Evolutionary conservation across 1,140 invertebrate species (phyloP), one percentile per base, ranked within the genome.

Genomic region (Triops cancriformis): DNA sequence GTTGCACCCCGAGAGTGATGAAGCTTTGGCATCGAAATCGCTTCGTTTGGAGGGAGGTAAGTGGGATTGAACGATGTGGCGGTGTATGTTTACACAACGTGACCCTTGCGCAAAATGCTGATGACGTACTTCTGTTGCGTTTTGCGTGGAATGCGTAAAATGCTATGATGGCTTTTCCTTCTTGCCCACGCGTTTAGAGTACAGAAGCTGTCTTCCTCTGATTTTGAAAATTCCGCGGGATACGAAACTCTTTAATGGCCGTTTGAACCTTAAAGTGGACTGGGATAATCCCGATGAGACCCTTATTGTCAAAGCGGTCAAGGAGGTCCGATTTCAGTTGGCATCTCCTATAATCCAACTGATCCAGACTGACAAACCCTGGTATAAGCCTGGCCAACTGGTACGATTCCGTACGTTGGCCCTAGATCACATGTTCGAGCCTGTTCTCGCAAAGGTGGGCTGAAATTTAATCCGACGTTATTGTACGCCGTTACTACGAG

Each of bases 351-450:
- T 64, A 64, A 1, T 87, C 89, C 74, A 87, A 88, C 77, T 87
- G 75, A 83, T 87, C 51, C 86, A 87, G 79, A 87, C 86, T 7
- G 86, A 87, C 81, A 87, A 86, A 77, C 86, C 88, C 0, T 85
- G 90, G 7, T 92, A 92, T 82, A 88, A 90, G 76, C 90, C 89
- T 5, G 87, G 88, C 3, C 88, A 90, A 80, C 84, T 85, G 79
- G 87, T 89, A 12, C 86, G 86, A 77, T 86, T 89, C 43, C 84
- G 88, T 74, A 82, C 89, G 45, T 82, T 89, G 2, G 84, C 84
- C 37, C 75, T 89, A 3, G 85, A 85, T 73, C 84, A 86, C 42
- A 84, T 88, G 79, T 81, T 89, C 4, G 86, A 85, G 64, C 86
- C 88, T 5, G 84, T 84, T 81, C 82, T 83, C 64, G 84, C 85